Evolutionary conservation across 2,888 invertebrate species (phyloP), one percentile per base, ranked within the genome.

Genomic region (Mayetiola destructor): DNA sequence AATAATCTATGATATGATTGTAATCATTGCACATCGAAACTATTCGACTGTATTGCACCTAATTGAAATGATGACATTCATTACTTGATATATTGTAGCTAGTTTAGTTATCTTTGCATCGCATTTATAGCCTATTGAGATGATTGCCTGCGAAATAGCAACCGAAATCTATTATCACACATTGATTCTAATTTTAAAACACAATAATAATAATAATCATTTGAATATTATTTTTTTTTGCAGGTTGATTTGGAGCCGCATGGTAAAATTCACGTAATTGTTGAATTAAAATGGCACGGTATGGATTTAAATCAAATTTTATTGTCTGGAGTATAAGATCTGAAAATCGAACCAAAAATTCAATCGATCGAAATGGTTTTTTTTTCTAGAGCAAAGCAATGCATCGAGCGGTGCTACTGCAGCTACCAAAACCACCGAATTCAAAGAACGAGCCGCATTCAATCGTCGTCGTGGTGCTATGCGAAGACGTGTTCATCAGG

Each of bases 191-290:
- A n/a, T n/a, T n/a, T n/a, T n/a, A n/a, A n/a, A n/a, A n/a, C n/a
- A n/a, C n/a, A n/a, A n/a, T n/a, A n/a, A n/a, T n/a, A n/a, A 37
- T 12, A 37, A 37, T 37, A 37, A 37, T n/a, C 5, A 12, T 36
- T 36, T 36, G 16, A 36, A n/a, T 61, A 60, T 60, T 61, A n/a
- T 64, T 61, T 63, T 63, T 62, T 60, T 57, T 79, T 81, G 58
- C 73, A 94, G 94, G 86, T 96, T 69, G 94, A 96, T 72, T 77
- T 99, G 68, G 97, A 99, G 75, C 97, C 97, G 60, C 88, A 88
- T 71, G 97, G 97, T 64, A 88, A 87, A 75, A 77, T 99, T 67
- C 94, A 94, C 76, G 82, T 97, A 65, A 82, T 85, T 71, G 85
- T 99, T 71, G 93, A 96, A 77, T 79, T 99, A 67, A 85, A 86